A percentile compares a stretch with the other conserved stretches of the same genome.
Evolutionary conservation across 2,888 invertebrate genomes (phyloP).

Genomic region (Eupithecia tripunctaria): DNA sequence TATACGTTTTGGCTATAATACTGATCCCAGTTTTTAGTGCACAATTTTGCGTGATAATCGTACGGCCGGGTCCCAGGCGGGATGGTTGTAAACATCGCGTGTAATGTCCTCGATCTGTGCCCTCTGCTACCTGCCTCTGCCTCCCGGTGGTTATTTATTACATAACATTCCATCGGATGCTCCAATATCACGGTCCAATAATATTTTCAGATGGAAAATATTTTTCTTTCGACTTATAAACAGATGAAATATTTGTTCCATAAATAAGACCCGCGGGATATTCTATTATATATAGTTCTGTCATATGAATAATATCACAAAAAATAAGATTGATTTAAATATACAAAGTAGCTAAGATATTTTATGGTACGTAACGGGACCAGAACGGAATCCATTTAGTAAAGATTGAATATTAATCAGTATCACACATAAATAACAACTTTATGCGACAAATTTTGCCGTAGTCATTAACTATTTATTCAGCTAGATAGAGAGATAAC

Average conservation of each 20-base stretch:
- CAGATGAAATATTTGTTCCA: slow-evolving; percentile 33
- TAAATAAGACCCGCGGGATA: slow-evolving; percentile 7
- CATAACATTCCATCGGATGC: slow-evolving; percentile 57
- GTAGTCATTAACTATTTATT: background rate
- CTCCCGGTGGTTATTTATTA: slow-evolving; percentile 53
- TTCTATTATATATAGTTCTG: no score
- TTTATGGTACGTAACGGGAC: background rate
- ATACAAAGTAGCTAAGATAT: background rate
- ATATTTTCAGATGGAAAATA: slow-evolving; percentile 58
- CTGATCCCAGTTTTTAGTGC: slow-evolving; percentile 38
- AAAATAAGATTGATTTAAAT: background rate
- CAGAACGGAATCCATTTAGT: background rate
- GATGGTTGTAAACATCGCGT: slow-evolving; percentile 56
- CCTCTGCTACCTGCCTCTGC: slow-evolving; percentile 37
- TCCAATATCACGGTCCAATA: slow-evolving; percentile 62
- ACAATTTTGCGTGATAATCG: slow-evolving; percentile 38
- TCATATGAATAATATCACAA: background rate
- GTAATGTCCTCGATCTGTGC: slow-evolving; percentile 48
- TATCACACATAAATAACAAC: background rate
- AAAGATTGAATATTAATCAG: background rate
- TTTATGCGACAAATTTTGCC: background rate
- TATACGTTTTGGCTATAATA: slow-evolving; percentile 46
- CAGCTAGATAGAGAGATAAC: background rate
- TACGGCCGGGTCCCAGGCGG: slow-evolving; percentile 46
- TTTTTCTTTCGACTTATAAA: slow-evolving; percentile 49